Base-by-base conservation (phyloP, 2,888 invertebrate genomes). In the Pristionchus japonicus region DNA sequence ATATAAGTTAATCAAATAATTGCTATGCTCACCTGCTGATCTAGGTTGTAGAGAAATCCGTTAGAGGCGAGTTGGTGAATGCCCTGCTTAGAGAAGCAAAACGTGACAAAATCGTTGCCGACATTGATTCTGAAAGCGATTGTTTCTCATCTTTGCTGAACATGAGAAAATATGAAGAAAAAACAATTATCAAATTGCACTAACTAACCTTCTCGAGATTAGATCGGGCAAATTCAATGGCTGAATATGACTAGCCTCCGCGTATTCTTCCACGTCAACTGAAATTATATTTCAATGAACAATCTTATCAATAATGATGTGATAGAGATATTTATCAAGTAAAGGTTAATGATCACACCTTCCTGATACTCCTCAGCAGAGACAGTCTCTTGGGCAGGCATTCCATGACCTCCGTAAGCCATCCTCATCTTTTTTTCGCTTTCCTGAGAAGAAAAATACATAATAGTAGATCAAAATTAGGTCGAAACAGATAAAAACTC, bases 51-150 rank as follows among this genome's bases (percentile, higher is more conserved):
- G 49, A 92, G 61, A 88, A 74, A 89, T 6, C 91, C 91, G 7
- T 88, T 70, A 37, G 87, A 85, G 13, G 90, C 89, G 3, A 92
- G 52, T 43, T 92, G 92, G 23, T 87, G 77, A n/a, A 88, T 88
- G 47, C 91, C 90, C 43, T 87, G 89, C 80, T 90, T 91, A 40
- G 90, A 90, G 74, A 92, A 92, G 74, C 92, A 91, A 13, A 89
- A 31, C 3, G 87, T 88, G 20, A 90, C 67, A 9, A 34, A 64
- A 0, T 70, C 82, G 57, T 87, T 85, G 0, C 84, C 85, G 40
- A 89, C 13, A 3, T 20, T 9, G 3, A 15, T 34, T 40, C 64
- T 64, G 64, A 15, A 64, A 11, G 31, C 11, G 3, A 70, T 70
- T n/a, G n/a, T n/a, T n/a, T n/a, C n/a, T n/a, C n/a, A n/a, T n/a